Evolutionary conservation across 1,140 invertebrate genomes (phyloP).

Genomic region (Conus ventricosus): DNA sequence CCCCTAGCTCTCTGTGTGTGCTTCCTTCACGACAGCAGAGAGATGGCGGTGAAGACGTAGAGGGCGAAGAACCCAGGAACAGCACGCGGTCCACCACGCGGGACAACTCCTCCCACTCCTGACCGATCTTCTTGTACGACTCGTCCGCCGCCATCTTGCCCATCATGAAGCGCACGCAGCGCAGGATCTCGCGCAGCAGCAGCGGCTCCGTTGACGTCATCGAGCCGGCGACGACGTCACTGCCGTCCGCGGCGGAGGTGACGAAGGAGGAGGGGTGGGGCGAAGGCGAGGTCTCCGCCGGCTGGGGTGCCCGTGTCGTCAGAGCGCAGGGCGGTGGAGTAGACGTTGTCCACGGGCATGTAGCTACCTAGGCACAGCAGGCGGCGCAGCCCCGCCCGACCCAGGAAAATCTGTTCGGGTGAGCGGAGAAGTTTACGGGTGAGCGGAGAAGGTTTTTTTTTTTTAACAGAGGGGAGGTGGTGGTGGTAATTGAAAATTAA

Average conservation of each 20-base stretch:
- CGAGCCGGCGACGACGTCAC: neutral
- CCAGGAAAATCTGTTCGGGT: conserved; percentile 41
- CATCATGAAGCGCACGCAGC: conserved; percentile 42
- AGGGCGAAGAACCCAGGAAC: conserved; percentile 47
- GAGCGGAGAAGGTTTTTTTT: too few relatives aligned
- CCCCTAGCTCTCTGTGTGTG: neutral
- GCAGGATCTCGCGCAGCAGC: conserved; percentile 31
- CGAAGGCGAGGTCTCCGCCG: neutral
- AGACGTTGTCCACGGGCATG: conserved; percentile 44
- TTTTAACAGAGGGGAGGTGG: too few relatives aligned
- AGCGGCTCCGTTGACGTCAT: neutral
- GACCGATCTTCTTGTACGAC: conserved; percentile 38
- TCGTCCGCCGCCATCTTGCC: conserved; percentile 50
- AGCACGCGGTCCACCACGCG: conserved; percentile 47
- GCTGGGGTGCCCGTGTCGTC: neutral
- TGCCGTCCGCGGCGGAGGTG: neutral
- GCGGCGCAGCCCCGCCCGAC: conserved; percentile 40
- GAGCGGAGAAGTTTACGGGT: too few relatives aligned
- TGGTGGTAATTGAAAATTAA: too few relatives aligned
- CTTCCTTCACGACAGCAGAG: conserved; percentile 30
- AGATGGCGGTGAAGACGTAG: conserved; percentile 45
- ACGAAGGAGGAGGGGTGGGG: neutral
- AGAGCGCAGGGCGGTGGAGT: conserved; percentile 35
- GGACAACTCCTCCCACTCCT: conserved; percentile 52
- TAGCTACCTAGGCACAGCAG: conserved; percentile 48